Base-by-base conservation (phyloP, 1,140 invertebrate species). In the Pseudomyrmex flavicornis region DNA sequence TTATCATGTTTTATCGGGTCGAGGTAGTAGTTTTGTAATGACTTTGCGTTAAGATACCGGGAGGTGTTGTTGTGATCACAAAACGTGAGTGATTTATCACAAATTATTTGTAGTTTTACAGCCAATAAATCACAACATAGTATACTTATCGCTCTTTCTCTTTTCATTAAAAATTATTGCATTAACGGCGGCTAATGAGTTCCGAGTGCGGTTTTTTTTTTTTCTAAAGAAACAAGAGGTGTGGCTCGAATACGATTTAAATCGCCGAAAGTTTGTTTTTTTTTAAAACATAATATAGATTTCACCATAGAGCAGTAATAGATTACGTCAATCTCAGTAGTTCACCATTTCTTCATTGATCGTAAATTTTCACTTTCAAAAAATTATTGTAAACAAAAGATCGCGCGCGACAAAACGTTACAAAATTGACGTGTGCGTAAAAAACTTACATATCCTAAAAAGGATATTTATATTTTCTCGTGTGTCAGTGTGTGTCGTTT, bases 1-100 rank as follows among this genome's bases (percentile, higher is more conserved):
- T 89, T 89, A 90, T 90, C 88, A 69, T 63, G 52, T 69, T 89
- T 83, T 90, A 91, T 91, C 88, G 69, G 12, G 48, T 35, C 58
- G 76, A 85, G 65, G 80, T 83, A 87, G 56, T 79, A 84, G 54
- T 74, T 74, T 80, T 72, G 76, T 20, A 35, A 50, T 52, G 26
- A 48, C 50, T 66, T 20, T 44, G 77, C 58, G 58, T 73, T 74
- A 74, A 82, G 72, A 82, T 82, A 82, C 80, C 58, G 17, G 17
- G 17, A 76, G 80, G 70, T 82, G 80, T 82, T 70, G 79, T 54
- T 76, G 70, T 22, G 70, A 82, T 74, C 69, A 83, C 70, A 13
- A 58, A 83, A 76, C 54, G 44, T 80, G 54, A 80, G 61, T 80
- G 76, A 80, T 80, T 80, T 80, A 80, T 80, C 54, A 35, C 22